Conservation (phyloP, 2,113 vertebrate species). For the Gnathonemus echidnorhynchus region DNA sequence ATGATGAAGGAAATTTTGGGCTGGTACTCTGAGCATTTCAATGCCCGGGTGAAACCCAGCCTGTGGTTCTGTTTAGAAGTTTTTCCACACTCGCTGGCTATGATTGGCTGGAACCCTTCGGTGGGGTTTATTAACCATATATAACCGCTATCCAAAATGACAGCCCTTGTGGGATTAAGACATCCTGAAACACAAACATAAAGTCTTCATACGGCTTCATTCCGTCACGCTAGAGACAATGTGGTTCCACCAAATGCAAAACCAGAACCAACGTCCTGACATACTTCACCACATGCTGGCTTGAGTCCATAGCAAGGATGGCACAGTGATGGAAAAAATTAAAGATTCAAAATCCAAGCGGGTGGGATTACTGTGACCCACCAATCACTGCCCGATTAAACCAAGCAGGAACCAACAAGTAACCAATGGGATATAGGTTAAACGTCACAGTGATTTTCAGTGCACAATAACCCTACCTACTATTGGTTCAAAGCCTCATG, state of each 20-base stretch:
- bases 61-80: slow-evolving; percentile 27
- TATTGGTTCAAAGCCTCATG: neutral
- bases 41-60: slow-evolving; percentile 30
- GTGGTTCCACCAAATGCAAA: neutral
- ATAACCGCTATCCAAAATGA: slow-evolving; percentile 30
- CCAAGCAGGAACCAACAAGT: neutral
- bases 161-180: slow-evolving; percentile 36
- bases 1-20: slow-evolving; percentile 30
- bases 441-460: neutral
- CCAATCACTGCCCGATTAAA: neutral
- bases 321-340: neutral
- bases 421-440: neutral
- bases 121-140: slow-evolving; percentile 43
- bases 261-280: neutral
- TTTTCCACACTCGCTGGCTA: slow-evolving; percentile 19
- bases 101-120: slow-evolving; percentile 11
- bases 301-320: neutral
- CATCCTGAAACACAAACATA: slow-evolving; percentile 18
- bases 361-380: neutral
- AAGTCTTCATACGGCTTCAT: neutral
- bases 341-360: neutral
- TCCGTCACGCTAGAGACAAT: neutral
- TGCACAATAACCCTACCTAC: neutral
- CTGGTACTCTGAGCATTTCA: slow-evolving; percentile 22
- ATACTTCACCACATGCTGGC: neutral